These are phyloP conservation scores for Muscidifurax raptorellus DNA, from an alignment of 1,140 invertebrate species.

Conservation along the genomic window DNA sequence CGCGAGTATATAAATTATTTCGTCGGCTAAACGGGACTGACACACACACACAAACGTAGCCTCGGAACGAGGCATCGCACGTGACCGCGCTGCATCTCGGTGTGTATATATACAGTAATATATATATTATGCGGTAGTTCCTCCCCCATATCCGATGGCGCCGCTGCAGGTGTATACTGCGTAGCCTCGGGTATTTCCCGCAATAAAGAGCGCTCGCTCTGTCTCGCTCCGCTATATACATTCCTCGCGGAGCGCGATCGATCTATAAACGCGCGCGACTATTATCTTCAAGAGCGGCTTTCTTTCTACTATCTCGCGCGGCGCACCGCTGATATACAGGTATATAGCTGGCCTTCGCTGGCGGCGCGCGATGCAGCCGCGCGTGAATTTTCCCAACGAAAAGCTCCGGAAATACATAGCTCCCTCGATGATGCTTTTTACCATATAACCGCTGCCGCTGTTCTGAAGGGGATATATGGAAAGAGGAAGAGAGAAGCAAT, in stretches of 20 bases:
- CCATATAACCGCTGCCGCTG: not conserved
- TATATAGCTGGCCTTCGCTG: not conserved
- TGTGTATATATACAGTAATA: not conserved
- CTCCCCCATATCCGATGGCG: not conserved
- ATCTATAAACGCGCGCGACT: slow-evolving; percentile 23
- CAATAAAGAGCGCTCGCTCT: slow-evolving; percentile 31
- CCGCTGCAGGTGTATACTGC: not conserved
- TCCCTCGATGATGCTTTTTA: too few species aligned
- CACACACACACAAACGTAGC: not conserved
- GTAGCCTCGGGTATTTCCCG: slow-evolving; percentile 10
- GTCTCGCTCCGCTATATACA: too few species aligned
- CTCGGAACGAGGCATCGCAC: not conserved
- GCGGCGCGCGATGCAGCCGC: not conserved
- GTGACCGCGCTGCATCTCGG: not conserved
- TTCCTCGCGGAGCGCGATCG: slow-evolving; percentile 19
- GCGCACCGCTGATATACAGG: too few species aligned
- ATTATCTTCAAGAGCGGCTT: slow-evolving; percentile 40
- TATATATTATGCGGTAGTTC: not conserved
- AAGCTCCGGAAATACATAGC: not conserved
- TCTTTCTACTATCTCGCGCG: not conserved
- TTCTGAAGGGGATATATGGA: not conserved
- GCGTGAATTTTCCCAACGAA: slow-evolving; percentile 13
- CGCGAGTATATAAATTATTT: slow-evolving; percentile 20
- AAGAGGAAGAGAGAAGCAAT: not conserved
- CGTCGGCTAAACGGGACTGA: not conserved